Percentiles rank a stretch among this genome's conserved stretches.
Conservation (phyloP, 2,797 vertebrate genomes). For the Gouania willdenowi region DNA sequence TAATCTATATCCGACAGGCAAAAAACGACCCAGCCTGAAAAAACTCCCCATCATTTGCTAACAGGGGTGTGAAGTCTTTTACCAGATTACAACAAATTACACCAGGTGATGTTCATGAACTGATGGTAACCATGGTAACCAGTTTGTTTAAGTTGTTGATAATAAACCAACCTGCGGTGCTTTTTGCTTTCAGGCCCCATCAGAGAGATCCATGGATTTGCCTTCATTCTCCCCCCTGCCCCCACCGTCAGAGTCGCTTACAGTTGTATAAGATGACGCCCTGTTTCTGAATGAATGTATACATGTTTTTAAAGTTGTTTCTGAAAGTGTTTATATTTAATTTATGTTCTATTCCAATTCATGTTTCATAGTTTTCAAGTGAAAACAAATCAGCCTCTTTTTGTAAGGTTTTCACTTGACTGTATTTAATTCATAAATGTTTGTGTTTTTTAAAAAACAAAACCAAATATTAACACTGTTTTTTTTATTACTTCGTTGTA, state of each 20-base stretch:
- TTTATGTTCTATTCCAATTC: too few relatives aligned
- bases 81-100: slow-evolving; percentile 57
- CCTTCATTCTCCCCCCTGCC: slow-evolving; percentile 52
- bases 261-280: slow-evolving; percentile 55
- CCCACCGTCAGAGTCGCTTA: too few relatives aligned
- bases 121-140: neutral
- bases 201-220: slow-evolving; percentile 44
- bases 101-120: slow-evolving; percentile 38
- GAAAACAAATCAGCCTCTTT: too few relatives aligned
- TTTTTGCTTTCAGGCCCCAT: slow-evolving; percentile 30
- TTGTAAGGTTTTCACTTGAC: too few relatives aligned
- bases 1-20: slow-evolving; percentile 46
- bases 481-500: too few relatives aligned
- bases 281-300: neutral
- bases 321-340: too few relatives aligned
- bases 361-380: too few relatives aligned
- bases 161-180: neutral
- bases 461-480: too few relatives aligned
- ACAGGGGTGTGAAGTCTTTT: slow-evolving; percentile 36
- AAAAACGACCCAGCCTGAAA: slow-evolving; percentile 33
- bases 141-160: neutral
- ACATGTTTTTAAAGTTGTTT: neutral
- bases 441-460: too few relatives aligned
- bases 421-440: too few relatives aligned
- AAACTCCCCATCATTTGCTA: slow-evolving; percentile 32